Conservation (phyloP, 2,113 vertebrate genomes). For the Gavialis gangeticus region DNA sequence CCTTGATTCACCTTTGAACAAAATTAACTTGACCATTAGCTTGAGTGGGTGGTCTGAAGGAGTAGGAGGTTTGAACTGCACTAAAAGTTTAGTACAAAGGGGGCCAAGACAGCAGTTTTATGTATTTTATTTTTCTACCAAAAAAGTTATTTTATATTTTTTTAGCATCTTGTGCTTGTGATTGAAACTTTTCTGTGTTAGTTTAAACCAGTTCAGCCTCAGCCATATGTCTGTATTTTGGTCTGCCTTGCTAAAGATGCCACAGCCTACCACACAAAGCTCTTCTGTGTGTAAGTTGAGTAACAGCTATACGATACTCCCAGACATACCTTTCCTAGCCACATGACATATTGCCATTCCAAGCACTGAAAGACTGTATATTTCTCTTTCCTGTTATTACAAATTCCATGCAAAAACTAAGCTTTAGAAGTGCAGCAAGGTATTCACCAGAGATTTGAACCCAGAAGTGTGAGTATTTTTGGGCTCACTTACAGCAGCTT, state of each 20-base stretch:
- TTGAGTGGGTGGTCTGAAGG: background rate
- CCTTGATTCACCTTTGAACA: background rate
- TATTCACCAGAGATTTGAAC: constrained; percentile 63
- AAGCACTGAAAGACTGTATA: constrained; percentile 80
- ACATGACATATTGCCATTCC: constrained; percentile 79
- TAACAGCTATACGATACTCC: constrained; percentile 83
- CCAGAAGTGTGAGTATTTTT: constrained; percentile 31
- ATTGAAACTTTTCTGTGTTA: constrained; percentile 61
- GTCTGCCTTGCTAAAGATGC: constrained; percentile 61
- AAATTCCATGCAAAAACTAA: constrained; percentile 78
- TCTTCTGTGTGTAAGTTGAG: constrained; percentile 78
- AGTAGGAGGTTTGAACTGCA: background rate
- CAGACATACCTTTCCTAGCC: constrained; percentile 81
- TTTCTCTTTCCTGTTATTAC: constrained; percentile 85
- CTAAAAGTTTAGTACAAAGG: constrained; percentile 8
- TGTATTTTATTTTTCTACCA: constrained; percentile 20
- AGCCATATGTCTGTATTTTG: constrained; percentile 67
- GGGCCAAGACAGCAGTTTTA: background rate
- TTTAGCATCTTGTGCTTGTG: constrained; percentile 62
- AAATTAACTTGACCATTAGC: background rate
- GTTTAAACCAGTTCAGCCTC: constrained; percentile 49
- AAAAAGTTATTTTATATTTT: background rate
- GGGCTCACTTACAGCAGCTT: constrained; percentile 24
- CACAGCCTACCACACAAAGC: constrained; percentile 74
- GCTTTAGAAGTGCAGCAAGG: constrained; percentile 60